phyloP scores from a whole-genome alignment of 1,140 invertebrate genomes.

The Probaryconus sp. region DNA sequence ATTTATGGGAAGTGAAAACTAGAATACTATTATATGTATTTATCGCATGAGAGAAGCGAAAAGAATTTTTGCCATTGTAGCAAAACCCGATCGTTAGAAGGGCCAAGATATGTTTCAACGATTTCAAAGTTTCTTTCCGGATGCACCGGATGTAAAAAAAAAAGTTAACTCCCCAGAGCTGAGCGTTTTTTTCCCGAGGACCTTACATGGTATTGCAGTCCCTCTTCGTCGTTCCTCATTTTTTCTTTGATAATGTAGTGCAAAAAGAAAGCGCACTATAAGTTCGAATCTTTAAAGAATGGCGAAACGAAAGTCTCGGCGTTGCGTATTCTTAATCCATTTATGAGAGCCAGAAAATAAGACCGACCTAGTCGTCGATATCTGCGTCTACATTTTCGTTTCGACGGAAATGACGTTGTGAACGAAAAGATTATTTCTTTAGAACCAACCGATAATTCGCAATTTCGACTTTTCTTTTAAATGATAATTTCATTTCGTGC shows the following conservation, averaged over 20 bases:
- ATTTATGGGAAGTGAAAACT: too few species aligned
- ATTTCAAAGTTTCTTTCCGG: neutral
- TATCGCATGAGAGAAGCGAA: neutral
- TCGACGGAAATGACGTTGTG: slow-evolving; percentile 12
- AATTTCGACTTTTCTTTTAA: neutral
- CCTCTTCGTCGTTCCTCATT: slow-evolving; percentile 13
- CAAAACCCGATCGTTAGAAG: slow-evolving; percentile 1
- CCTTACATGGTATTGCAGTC: neutral
- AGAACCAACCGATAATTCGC: neutral
- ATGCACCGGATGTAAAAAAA: slow-evolving; percentile 6
- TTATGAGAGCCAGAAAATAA: slow-evolving; percentile 10
- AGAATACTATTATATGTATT: too few species aligned
- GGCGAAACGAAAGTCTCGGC: slow-evolving; percentile 8
- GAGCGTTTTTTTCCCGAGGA: slow-evolving; percentile 13
- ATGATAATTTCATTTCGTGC: too few species aligned
- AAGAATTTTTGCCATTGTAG: neutral
- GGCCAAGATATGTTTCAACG: neutral
- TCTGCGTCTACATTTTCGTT: slow-evolving; percentile 17
- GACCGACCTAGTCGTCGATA: slow-evolving; percentile 14
- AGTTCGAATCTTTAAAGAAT: neutral
- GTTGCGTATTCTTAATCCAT: slow-evolving; percentile 28
- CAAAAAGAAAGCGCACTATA: slow-evolving; percentile 10
- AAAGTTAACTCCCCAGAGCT: slow-evolving; percentile 4
- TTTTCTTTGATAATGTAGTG: neutral
- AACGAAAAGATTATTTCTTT: neutral